A percentile compares a stretch with the other conserved stretches of the same genome.
Evolutionary conservation across 2,113 vertebrate species (phyloP).

Genomic region (Ochotona curzoniae): DNA sequence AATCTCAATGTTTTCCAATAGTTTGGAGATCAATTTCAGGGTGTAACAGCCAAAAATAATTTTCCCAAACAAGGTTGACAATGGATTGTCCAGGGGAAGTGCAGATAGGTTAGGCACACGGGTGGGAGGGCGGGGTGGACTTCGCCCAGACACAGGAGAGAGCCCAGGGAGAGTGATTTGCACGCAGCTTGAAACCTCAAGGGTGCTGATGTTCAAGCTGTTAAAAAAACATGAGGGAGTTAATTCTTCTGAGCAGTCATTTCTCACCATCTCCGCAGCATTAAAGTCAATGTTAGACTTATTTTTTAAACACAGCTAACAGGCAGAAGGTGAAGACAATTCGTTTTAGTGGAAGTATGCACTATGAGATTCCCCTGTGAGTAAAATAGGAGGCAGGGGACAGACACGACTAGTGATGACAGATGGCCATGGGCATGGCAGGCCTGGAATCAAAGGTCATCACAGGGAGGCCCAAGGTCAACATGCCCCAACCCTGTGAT

Average conservation of each 20-base stretch:
- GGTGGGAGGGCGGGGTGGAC: too few relatives aligned
- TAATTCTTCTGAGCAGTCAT: conserved; percentile 48
- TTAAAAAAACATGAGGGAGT: conserved; percentile 52
- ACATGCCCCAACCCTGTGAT: background rate
- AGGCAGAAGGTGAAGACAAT: conserved; percentile 25
- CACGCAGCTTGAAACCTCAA: background rate
- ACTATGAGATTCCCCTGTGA: background rate
- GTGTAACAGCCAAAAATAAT: background rate
- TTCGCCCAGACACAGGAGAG: background rate
- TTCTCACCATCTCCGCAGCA: conserved; percentile 51
- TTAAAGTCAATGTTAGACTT: conserved; percentile 51
- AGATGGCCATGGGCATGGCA: fast-evolving
- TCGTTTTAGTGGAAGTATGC: background rate
- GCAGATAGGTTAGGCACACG: background rate
- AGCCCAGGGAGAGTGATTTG: background rate
- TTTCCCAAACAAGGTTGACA: conserved; percentile 16
- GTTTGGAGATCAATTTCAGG: background rate
- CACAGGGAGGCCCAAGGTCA: background rate
- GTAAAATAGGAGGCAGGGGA: background rate
- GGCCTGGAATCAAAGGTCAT: fast-evolving
- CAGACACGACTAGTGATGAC: background rate
- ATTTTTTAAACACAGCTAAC: conserved; percentile 58
- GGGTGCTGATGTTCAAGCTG: conserved; percentile 57
- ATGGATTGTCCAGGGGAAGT: conserved; percentile 1
- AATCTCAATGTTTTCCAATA: background rate